Conservation (phyloP, 2,113 vertebrate genomes). For the Embiotoca jacksoni region DNA sequence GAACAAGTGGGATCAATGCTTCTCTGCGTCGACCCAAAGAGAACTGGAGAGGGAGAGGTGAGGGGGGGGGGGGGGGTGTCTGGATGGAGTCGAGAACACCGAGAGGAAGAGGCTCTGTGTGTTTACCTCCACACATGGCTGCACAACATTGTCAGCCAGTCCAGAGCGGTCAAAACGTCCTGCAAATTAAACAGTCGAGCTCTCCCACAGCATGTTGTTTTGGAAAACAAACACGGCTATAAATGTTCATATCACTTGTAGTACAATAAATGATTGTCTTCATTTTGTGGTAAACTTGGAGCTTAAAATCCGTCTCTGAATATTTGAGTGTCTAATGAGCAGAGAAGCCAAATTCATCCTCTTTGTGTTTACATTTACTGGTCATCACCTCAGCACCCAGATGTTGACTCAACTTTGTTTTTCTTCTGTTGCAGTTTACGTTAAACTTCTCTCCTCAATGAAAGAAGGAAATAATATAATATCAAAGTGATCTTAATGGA, state of each 20-base stretch:
- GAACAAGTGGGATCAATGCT: constrained; percentile 78
- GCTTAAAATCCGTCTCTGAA: neutral
- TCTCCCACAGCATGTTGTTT: constrained; percentile 42
- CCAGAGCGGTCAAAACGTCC: constrained; percentile 45
- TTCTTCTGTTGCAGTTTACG: constrained; percentile 23
- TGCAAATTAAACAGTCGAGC: constrained; percentile 41
- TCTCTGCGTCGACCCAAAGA: constrained; percentile 40
- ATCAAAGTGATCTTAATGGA: constrained; percentile 67
- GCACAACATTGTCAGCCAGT: constrained; percentile 62
- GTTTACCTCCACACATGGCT: constrained; percentile 72
- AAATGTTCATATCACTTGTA: too few relatives aligned
- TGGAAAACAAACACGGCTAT: constrained; percentile 27
- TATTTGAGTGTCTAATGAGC: constrained; percentile 5
- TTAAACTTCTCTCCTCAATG: neutral
- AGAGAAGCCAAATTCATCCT: constrained; percentile 1
- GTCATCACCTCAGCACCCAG: constrained; percentile 22
- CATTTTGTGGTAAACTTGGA: too few relatives aligned
- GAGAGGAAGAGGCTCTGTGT: constrained; percentile 45
- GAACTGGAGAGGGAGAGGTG: constrained; percentile 28
- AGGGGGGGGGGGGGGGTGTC: constrained; percentile 21
- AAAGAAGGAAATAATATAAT: constrained; percentile 39
- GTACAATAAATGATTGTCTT: too few relatives aligned
- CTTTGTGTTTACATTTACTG: constrained; percentile 42
- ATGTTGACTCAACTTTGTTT: constrained; percentile 28
- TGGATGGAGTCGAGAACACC: constrained; percentile 44